Conservation (phyloP, 2,888 invertebrate species). For the Hydriomena furcata region DNA sequence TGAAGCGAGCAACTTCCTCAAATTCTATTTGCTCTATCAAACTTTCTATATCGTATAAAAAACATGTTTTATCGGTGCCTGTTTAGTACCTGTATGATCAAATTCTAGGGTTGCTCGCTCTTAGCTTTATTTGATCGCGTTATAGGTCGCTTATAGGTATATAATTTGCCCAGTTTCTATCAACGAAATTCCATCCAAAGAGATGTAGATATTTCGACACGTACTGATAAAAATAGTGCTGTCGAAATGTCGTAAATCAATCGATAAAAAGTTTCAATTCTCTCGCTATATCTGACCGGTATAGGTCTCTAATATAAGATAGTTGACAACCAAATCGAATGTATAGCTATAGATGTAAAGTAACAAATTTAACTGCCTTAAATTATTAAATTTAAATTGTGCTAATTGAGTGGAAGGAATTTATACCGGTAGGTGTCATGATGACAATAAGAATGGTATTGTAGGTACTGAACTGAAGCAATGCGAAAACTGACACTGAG, state of each 20-base stretch:
- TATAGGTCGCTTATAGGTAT: slow-evolving; percentile 11
- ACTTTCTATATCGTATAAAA: neutral
- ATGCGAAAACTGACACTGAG: slow-evolving; percentile 8
- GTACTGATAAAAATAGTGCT: slow-evolving; percentile 12
- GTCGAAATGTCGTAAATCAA: slow-evolving; percentile 13
- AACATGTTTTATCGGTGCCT: too few relatives aligned
- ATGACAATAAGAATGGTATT: slow-evolving; percentile 35
- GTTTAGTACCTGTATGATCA: too few relatives aligned
- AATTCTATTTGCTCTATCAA: too few relatives aligned
- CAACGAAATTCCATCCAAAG: slow-evolving; percentile 22
- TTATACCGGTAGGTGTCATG: slow-evolving; percentile 28
- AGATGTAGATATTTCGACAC: slow-evolving; percentile 12
- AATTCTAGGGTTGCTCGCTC: slow-evolving; percentile 5
- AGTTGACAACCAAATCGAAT: slow-evolving; percentile 34
- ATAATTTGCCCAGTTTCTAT: slow-evolving; percentile 23
- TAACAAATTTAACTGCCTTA: slow-evolving; percentile 38
- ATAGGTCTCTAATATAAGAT: slow-evolving; percentile 22
- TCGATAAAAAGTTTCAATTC: slow-evolving; percentile 17
- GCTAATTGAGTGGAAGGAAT: slow-evolving; percentile 32
- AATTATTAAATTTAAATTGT: slow-evolving; percentile 31
- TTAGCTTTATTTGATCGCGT: neutral
- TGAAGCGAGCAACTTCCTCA: slow-evolving; percentile 2
- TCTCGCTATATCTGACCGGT: slow-evolving; percentile 9
- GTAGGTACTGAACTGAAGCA: slow-evolving; percentile 20
- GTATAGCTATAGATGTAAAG: slow-evolving; percentile 27